Evolutionary conservation across 2,113 vertebrate genomes (phyloP).

Genomic region (Tachysurus vachellii): DNA sequence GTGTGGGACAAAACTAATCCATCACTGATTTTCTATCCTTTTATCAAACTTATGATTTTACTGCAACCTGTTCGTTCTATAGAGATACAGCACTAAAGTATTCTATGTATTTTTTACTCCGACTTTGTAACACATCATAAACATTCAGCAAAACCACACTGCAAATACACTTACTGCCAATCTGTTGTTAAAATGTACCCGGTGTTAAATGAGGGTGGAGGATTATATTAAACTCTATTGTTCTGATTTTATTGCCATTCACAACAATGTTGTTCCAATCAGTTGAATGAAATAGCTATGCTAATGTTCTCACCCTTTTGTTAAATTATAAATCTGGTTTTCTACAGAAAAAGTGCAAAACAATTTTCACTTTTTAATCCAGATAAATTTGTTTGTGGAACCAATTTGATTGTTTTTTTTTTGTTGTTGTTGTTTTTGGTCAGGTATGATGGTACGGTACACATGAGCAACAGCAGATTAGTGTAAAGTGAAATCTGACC

Average conservation of each 20-base stretch:
- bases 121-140: neutral
- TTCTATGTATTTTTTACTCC: too few relatives aligned
- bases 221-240: conserved; percentile 40
- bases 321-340: conserved; percentile 21
- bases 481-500: conserved; percentile 78
- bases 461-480: conserved; percentile 70
- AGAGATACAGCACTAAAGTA: neutral
- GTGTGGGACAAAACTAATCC: neutral
- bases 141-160: conserved; percentile 35
- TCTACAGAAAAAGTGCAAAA: conserved; percentile 9
- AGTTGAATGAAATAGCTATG: neutral
- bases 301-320: conserved; percentile 19
- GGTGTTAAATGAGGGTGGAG: conserved; percentile 33
- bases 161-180: conserved; percentile 59
- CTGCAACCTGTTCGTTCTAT: neutral
- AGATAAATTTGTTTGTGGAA: neutral
- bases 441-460: conserved; percentile 64
- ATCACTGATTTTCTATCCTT: neutral
- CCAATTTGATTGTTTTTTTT: neutral
- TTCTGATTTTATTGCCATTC: conserved; percentile 45
- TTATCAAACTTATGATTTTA: neutral
- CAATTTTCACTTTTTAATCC: conserved; percentile 27
- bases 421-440: neutral
- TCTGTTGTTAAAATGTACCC: conserved; percentile 65
- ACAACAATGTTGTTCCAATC: conserved; percentile 36